A percentile compares a stretch with the other conserved stretches of the same genome.
phyloP scores from a whole-genome alignment of 2,888 invertebrate genomes.

The Andrena bicolor region DNA sequence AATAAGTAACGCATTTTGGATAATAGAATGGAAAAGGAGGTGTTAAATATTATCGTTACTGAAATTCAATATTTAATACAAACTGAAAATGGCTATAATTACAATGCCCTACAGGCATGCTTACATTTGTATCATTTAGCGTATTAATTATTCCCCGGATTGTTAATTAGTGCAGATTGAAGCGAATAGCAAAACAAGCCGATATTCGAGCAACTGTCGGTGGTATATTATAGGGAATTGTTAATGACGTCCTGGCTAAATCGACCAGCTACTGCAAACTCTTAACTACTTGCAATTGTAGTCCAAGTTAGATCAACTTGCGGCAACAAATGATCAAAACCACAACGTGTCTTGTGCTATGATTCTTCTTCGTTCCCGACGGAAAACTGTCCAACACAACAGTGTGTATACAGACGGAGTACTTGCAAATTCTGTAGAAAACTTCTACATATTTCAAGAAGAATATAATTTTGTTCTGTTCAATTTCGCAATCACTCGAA shows the following conservation, averaged over 20 bases:
- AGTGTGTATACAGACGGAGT: not conserved
- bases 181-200: slow-evolving; percentile 16
- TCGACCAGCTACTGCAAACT: slow-evolving; percentile 11
- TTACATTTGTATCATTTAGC: not conserved
- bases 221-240: slow-evolving; percentile 18
- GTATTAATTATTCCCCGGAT: not conserved
- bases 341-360: not conserved
- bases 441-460: not conserved
- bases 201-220: not conserved
- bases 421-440: not conserved
- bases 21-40: too few relatives aligned
- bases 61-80: too few relatives aligned
- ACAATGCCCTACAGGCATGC: not conserved
- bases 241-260: slow-evolving; percentile 18
- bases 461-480: not conserved
- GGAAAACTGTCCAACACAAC: not conserved
- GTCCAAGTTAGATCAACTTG: slow-evolving; percentile 20
- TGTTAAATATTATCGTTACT: too few relatives aligned
- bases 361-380: not conserved
- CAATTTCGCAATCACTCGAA: not conserved
- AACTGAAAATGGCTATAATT: not conserved
- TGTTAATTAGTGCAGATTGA: slow-evolving; percentile 9
- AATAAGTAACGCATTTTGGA: too few relatives aligned
- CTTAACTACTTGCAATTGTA: slow-evolving; percentile 27
- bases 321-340: slow-evolving; percentile 17